Evolutionary conservation across 2,888 invertebrate genomes (phyloP).

Genomic region (Flabesymbios commensalis): DNA sequence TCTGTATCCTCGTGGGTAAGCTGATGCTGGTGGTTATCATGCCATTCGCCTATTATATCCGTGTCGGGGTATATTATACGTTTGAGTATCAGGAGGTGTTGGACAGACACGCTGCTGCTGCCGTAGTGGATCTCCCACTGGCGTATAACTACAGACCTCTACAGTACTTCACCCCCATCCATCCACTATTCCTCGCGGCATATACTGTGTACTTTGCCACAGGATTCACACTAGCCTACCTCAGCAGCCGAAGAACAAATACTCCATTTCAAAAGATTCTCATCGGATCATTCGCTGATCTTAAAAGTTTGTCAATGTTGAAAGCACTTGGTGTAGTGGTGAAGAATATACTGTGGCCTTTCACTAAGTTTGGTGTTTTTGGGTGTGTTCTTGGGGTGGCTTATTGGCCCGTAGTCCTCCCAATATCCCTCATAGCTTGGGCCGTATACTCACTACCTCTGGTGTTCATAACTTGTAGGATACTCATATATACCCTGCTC

Average conservation of each 20-base stretch:
- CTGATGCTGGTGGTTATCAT: conserved; percentile 42
- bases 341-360: conserved; percentile 47
- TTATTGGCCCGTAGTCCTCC: conserved; percentile 43
- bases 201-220: conserved; percentile 48
- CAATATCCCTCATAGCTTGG: conserved; percentile 43
- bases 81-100: conserved; percentile 49
- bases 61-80: conserved; percentile 48
- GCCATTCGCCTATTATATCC: conserved; percentile 51
- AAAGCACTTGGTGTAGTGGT: conserved; percentile 48
- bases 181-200: conserved; percentile 47
- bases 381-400: conserved; percentile 47
- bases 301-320: conserved; percentile 31
- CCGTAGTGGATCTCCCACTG: conserved; percentile 31
- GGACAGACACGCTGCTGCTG: conserved; percentile 34
- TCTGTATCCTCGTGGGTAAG: conserved; percentile 40
- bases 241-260: conserved; percentile 36
- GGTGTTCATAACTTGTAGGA: conserved; percentile 49
- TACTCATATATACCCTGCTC: conserved; percentile 33
- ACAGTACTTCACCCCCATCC: conserved; percentile 43
- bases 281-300: conserved; percentile 21
- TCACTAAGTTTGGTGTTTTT: conserved; percentile 49
- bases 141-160: conserved; percentile 34
- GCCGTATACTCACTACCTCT: conserved; percentile 51
- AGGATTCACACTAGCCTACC: conserved; percentile 44
- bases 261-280: conserved; percentile 43